These are phyloP conservation scores for Poeciliopsis infans DNA, from an alignment of 2,797 vertebrate species.

Conservation along the genomic window DNA sequence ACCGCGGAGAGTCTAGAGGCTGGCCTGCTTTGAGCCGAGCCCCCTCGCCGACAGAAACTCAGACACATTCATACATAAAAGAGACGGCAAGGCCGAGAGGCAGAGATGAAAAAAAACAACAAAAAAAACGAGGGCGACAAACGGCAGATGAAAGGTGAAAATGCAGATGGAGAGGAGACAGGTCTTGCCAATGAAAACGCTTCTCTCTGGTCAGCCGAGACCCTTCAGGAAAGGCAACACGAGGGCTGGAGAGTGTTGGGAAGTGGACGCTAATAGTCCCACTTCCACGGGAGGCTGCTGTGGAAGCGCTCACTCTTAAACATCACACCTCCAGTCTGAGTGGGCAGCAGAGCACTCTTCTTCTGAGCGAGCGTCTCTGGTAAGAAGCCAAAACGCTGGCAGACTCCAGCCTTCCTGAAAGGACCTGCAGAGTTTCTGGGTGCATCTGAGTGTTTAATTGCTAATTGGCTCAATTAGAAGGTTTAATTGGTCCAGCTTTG, in stretches of 20 bases:
- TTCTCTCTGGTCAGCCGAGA: slow-evolving; percentile 27
- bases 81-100: slow-evolving; percentile 36
- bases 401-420: slow-evolving; percentile 29
- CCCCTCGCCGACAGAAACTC: slow-evolving; percentile 27
- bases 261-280: slow-evolving; percentile 27
- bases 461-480: slow-evolving; percentile 77
- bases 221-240: slow-evolving; percentile 30
- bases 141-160: slow-evolving; percentile 33
- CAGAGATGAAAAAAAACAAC: slow-evolving; percentile 8
- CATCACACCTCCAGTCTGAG: slow-evolving; percentile 10
- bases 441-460: slow-evolving; percentile 75
- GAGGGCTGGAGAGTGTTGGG: slow-evolving; percentile 14
- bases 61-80: slow-evolving; percentile 45
- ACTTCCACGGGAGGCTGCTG: slow-evolving; percentile 6
- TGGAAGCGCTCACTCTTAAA: neutral
- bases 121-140: slow-evolving; percentile 18
- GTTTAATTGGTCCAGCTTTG: slow-evolving; percentile 68
- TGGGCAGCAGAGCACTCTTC: slow-evolving; percentile 3
- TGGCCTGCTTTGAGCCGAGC: slow-evolving; percentile 27
- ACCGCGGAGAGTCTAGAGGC: slow-evolving; percentile 52
- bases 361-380: slow-evolving; percentile 21
- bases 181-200: slow-evolving; percentile 47
- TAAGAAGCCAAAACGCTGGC: slow-evolving; percentile 46
- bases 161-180: slow-evolving; percentile 38
- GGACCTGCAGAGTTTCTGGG: slow-evolving; percentile 64